These are phyloP conservation scores for Sipha maydis DNA, from an alignment of 2,888 invertebrate species.

Conservation along the genomic window DNA sequence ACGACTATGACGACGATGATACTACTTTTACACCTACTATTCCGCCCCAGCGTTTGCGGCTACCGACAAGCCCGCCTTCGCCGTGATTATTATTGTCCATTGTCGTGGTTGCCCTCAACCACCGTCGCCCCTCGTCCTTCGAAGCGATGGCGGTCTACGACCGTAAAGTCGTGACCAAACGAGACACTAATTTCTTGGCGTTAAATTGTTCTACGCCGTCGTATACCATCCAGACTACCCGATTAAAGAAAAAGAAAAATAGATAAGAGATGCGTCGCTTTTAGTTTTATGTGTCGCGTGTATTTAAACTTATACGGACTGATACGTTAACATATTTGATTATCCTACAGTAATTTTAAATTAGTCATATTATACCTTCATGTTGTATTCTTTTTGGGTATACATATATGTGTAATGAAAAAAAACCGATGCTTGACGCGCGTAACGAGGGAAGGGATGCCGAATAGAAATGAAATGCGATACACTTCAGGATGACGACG, in stretches of 20 bases:
- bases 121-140: neutral
- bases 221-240: neutral
- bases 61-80: conserved; percentile 51
- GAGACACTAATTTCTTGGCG: conserved; percentile 51
- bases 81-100: conserved; percentile 58
- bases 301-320: neutral
- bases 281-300: neutral
- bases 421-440: neutral
- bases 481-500: conserved; percentile 2
- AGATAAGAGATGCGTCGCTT: neutral
- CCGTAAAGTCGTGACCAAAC: conserved; percentile 54
- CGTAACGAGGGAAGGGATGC: neutral
- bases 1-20: conserved; percentile 7
- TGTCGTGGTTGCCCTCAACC: conserved; percentile 30
- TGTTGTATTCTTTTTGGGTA: neutral
- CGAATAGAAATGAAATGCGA: conserved; percentile 27
- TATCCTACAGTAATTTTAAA: neutral
- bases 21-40: conserved; percentile 59
- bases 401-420: neutral
- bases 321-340: neutral
- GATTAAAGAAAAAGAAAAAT: neutral
- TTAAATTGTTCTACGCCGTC: neutral
- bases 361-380: neutral
- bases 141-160: conserved; percentile 14
- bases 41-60: conserved; percentile 46